Percentiles rank a stretch among this genome's conserved stretches.
These are phyloP conservation scores for Myotis planiceps DNA, from an alignment of 2,797 vertebrate genomes.

Conservation along the genomic window DNA sequence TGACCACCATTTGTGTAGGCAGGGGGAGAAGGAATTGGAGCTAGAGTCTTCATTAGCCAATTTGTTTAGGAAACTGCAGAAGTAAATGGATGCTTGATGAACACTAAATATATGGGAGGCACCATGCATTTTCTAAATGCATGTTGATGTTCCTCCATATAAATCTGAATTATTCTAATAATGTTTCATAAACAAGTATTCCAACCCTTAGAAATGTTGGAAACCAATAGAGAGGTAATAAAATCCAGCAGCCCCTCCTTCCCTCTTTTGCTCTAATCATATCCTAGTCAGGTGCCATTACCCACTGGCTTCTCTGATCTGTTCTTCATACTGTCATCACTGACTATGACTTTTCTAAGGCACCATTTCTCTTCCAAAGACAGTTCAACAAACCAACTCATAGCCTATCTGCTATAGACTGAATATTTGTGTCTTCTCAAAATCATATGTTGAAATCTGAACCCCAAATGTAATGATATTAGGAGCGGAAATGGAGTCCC, in stretches of 20 bases:
- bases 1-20: background rate
- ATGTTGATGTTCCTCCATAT: background rate
- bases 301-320: background rate
- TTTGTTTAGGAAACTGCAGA: background rate
- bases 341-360: background rate
- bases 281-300: background rate
- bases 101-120: background rate
- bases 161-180: background rate
- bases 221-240: background rate
- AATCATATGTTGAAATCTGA: background rate
- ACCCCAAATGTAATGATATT: background rate
- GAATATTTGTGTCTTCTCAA: background rate
- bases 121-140: background rate
- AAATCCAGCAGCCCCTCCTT: background rate
- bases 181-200: background rate
- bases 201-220: background rate
- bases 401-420: background rate
- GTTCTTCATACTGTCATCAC: background rate
- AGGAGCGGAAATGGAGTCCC: background rate
- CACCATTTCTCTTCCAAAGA: background rate
- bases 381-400: background rate
- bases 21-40: background rate
- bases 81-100: background rate
- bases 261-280: background rate
- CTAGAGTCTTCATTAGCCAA: background rate